Evolutionary conservation across 2,888 invertebrate species (phyloP), one percentile per base, ranked within the genome.

Genomic region (Crossocerus cetratus): DNA sequence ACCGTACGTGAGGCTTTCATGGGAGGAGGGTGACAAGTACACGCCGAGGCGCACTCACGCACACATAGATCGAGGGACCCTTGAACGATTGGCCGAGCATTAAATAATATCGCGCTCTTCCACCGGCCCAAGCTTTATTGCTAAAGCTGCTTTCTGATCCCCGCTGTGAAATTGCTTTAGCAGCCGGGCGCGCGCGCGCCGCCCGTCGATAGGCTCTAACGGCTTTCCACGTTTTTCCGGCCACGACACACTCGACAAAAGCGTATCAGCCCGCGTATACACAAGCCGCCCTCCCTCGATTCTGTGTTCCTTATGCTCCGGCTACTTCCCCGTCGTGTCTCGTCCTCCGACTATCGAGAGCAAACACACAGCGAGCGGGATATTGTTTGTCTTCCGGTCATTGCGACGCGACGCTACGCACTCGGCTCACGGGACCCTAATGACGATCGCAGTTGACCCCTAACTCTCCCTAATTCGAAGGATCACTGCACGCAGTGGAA

Each of bases 121-220:
- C 74, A 75, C 70, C 72, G 70, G 61, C 64, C 57, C 32, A 49
- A 66, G 69, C 64, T 74, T 75, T 70, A 69, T 70, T 67, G 70
- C 56, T 57, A 73, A 73, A 80, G 77, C 77, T 76, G 77, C 81
- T 76, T 82, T 74, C 80, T 68, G 74, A 80, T 81, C 72, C 70
- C 70, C 54, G 59, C 76, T 74, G 74, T 74, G 76, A 80, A 81
- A 79, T 82, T 82, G 79, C 82, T 81, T 79, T 76, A 76, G 67
- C 70, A 11, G 32, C 32, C 32, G 32, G 8, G 32, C 32, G 32
- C 32, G 11, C 32, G 2, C 23, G 4, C 23, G 23, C 23, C 72
- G 66, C 76, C 72, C 72, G 44, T 58, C 72, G 69, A 77, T 79
- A 71, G 67, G 65, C 71, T 71, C 67, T 54, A 60, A 62, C 64